Base-by-base conservation (phyloP, 2,888 invertebrate genomes). In the Endotricha flammealis region DNA sequence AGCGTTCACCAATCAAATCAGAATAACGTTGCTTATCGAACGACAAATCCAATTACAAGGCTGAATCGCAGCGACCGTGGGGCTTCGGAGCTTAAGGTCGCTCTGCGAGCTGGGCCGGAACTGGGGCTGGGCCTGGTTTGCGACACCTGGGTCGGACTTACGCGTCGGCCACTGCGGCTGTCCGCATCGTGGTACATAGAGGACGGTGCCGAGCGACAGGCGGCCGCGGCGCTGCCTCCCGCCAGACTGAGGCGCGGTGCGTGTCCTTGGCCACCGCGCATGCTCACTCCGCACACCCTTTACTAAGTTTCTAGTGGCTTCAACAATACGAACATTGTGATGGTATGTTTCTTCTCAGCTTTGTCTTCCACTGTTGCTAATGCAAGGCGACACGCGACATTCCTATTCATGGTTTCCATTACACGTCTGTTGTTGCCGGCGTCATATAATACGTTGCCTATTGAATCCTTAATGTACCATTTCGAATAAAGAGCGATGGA, bases 1-100 rank as follows among this genome's bases (percentile, higher is more conserved):
- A 82, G 83, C 83, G 65, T 69, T 76, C 62, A 68, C 75, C 77
- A 77, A 82, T 80, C 72, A 75, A 78, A 80, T 78, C 62, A 75
- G 71, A 72, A 72, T 64, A 75, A 74, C 69, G 75, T 75, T 70
- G 75, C 69, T 70, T 79, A 82, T 79, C 64, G 79, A 83, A 79
- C 77, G 79, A 74, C 62, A 80, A 82, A 83, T 80, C 79, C 76
- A 85, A 83, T 86, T 85, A 86, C 86, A 64, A 86, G 85, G 58
- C 78, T 83, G 81, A 86, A 86, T 62, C 83, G 82, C 60, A 86
- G 82, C 64, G 75, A 78, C 62, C 85, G 77, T 64, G 83, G 81
- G 74, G 79, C 79, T 77, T 80, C 78, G 54, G 76, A 70, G 70
- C 64, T 68, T 64, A 74, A 59, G 68, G 80, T 79, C 61, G 81